These are phyloP conservation scores for Saccostrea cuccullata DNA, from an alignment of 1,140 invertebrate species.

Conservation along the genomic window DNA sequence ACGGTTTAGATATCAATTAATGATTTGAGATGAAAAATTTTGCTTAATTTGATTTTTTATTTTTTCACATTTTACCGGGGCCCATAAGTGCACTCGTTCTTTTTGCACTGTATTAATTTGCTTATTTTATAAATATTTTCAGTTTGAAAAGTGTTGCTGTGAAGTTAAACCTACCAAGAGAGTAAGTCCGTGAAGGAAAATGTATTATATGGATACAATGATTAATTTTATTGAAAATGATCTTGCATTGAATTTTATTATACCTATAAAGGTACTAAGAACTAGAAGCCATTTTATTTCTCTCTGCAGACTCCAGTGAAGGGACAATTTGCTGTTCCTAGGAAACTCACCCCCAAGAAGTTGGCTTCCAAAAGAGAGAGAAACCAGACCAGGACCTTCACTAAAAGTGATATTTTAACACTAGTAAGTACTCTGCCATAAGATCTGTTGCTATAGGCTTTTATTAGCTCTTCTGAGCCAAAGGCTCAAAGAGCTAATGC, in stretches of 20 bases:
- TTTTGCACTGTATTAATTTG: too few species aligned
- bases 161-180: not conserved
- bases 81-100: too few species aligned
- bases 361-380: not conserved
- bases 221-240: not conserved
- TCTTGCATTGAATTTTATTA: not conserved
- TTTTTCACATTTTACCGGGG: too few species aligned
- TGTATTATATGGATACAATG: not conserved
- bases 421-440: not conserved
- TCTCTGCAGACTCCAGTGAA: not conserved
- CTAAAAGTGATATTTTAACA: not conserved
- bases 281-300: not conserved
- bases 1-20: too few species aligned
- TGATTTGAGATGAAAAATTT: too few species aligned
- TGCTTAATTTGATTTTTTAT: too few species aligned
- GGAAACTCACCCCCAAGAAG: not conserved
- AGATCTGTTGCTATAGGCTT: too few species aligned
- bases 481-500: too few species aligned
- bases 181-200: not conserved
- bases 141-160: slow-evolving; percentile 43
- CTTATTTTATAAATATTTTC: not conserved
- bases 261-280: not conserved
- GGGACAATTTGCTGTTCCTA: not conserved
- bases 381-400: slow-evolving; percentile 1
- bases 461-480: too few species aligned